Conservation (phyloP, 2,113 vertebrate genomes). For the Leucosticte australis region DNA sequence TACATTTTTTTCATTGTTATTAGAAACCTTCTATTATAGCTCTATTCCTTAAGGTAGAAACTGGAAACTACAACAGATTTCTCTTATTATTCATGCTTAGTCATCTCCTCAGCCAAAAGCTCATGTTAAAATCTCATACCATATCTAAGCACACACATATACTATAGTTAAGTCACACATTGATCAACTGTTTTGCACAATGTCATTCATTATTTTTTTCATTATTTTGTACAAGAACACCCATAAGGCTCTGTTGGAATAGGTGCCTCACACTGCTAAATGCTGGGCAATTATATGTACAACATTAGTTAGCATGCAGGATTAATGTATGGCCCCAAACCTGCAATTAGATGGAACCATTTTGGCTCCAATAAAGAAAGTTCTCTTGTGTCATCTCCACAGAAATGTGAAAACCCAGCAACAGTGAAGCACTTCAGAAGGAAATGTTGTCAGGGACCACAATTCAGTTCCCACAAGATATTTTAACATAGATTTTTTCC, state of each 20-base stretch:
- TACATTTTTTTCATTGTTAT: not conserved
- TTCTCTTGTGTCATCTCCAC: not conserved
- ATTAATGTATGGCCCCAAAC: not conserved
- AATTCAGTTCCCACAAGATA: not conserved
- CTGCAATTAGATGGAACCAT: not conserved
- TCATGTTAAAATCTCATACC: not conserved
- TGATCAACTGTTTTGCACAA: constrained; percentile 4
- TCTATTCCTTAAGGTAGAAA: constrained; percentile 30
- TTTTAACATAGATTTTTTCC: not conserved
- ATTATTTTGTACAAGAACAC: constrained; percentile 34
- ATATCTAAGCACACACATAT: not conserved
- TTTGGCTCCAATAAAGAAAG: constrained; percentile 1
- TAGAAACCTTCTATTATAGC: not conserved
- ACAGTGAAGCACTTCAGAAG: not conserved
- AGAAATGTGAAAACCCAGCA: not conserved
- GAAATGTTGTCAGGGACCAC: not conserved
- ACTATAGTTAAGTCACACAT: not conserved
- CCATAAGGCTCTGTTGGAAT: not conserved
- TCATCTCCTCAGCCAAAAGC: not conserved
- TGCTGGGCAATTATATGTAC: not conserved
- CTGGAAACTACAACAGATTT: not conserved
- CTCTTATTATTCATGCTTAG: constrained; percentile 11
- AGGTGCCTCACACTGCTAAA: constrained; percentile 12
- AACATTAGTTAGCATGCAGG: not conserved
- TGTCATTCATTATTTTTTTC: not conserved